These are phyloP conservation scores for Archaeoteleia sp. DNA, from an alignment of 2,888 invertebrate genomes.

Conservation along the genomic window DNA sequence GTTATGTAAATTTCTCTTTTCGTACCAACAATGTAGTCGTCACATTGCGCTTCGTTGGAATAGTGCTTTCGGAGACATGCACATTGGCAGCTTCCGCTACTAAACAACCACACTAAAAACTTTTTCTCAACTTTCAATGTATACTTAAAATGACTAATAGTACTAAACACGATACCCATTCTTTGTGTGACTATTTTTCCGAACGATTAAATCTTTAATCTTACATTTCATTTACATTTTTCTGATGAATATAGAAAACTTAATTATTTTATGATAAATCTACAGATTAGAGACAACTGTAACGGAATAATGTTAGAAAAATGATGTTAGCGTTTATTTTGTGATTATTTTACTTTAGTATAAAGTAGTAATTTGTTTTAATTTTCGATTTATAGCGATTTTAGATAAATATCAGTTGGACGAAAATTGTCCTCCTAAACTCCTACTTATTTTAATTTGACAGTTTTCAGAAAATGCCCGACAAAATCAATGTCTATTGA, in stretches of 20 bases:
- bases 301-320: no score
- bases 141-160: slow-evolving; percentile 54
- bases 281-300: no score
- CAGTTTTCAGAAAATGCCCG: no score
- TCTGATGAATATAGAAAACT: no score
- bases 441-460: no score
- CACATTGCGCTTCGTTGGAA: slow-evolving; percentile 38
- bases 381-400: no score
- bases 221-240: slow-evolving; percentile 17
- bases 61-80: slow-evolving; percentile 47
- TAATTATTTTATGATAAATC: no score
- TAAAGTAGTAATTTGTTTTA: no score
- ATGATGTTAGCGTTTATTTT: not conserved
- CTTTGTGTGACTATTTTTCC: slow-evolving; percentile 35
- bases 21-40: slow-evolving; percentile 49
- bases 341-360: no score
- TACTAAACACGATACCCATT: slow-evolving; percentile 28
- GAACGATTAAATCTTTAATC: slow-evolving; percentile 37
- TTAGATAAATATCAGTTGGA: no score
- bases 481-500: no score
- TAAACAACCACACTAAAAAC: slow-evolving; percentile 56
- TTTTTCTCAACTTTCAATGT: slow-evolving; percentile 52
- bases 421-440: no score
- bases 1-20: slow-evolving; percentile 52
- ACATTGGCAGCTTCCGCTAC: slow-evolving; percentile 54